phyloP scores from a whole-genome alignment of 2,888 invertebrate species.

The Beris chalybata region DNA sequence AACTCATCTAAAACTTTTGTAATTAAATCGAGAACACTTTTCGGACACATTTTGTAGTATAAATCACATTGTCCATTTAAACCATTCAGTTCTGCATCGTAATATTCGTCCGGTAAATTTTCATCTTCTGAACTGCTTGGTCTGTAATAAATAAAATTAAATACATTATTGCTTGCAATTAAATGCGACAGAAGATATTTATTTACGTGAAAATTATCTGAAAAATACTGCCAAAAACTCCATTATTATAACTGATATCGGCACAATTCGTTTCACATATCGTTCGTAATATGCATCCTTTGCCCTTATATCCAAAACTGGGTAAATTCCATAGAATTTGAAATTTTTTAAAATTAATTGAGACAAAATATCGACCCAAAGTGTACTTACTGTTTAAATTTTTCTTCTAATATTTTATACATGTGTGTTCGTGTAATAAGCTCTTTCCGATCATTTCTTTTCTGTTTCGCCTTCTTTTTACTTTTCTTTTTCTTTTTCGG shows the following conservation, averaged over 20 bases:
- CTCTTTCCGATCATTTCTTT: constrained; percentile 53
- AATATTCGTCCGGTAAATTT: constrained; percentile 59
- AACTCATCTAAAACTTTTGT: constrained; percentile 14
- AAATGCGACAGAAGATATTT: constrained; percentile 36
- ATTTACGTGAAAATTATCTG: constrained; percentile 70
- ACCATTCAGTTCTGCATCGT: constrained; percentile 63
- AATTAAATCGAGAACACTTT: constrained; percentile 62
- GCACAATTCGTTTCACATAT: constrained; percentile 66
- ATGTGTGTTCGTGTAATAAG: constrained; percentile 57
- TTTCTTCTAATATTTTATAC: constrained; percentile 61
- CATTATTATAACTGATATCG: constrained; percentile 57
- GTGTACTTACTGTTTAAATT: constrained; percentile 61
- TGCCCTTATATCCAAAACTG: constrained; percentile 64
- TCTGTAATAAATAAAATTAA: constrained; percentile 53
- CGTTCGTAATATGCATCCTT: constrained; percentile 64
- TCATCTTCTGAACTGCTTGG: constrained; percentile 64
- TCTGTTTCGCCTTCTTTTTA: constrained; percentile 38
- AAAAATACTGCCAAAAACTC: constrained; percentile 68
- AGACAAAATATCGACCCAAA: neutral
- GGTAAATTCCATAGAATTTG: constrained; percentile 9
- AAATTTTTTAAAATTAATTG: neutral
- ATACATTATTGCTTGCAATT: constrained; percentile 26
- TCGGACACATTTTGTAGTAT: constrained; percentile 59
- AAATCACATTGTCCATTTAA: constrained; percentile 58
- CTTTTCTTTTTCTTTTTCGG: neutral